Evolutionary conservation across 2,797 vertebrate species (phyloP).

Genomic region (Muscicapa comitata): DNA sequence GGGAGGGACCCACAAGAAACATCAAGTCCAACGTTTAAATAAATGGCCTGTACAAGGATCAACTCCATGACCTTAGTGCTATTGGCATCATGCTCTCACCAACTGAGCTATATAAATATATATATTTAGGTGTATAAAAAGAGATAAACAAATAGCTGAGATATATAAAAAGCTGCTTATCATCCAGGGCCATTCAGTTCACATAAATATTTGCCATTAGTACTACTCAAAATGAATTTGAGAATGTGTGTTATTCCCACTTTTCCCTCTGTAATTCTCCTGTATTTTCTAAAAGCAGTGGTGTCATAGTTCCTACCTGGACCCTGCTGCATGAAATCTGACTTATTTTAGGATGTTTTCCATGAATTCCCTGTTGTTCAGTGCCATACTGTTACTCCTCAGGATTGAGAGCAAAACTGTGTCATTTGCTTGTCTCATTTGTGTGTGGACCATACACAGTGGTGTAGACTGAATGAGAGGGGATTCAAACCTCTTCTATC

Average conservation of each 20-base stretch:
- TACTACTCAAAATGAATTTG: neutral
- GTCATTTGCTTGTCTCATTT: neutral
- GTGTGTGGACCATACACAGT: too few species aligned
- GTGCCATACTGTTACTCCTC: neutral
- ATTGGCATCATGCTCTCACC: neutral
- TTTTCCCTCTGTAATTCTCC: neutral
- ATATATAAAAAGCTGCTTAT: neutral
- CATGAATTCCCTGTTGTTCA: neutral
- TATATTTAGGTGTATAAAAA: neutral
- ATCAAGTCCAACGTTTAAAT: neutral
- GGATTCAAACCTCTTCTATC: neutral
- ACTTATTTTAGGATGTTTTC: neutral
- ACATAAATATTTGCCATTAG: neutral
- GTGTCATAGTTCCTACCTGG: neutral
- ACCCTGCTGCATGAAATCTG: neutral
- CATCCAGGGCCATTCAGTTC: neutral
- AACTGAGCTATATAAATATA: neutral
- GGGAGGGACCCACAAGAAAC: neutral
- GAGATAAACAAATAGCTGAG: neutral
- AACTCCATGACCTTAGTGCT: neutral
- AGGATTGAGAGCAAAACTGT: neutral
- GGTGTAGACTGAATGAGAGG: neutral
- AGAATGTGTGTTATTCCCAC: neutral
- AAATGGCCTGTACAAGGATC: fast-evolving
- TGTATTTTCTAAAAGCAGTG: neutral